phyloP scores from a whole-genome alignment of 2,797 vertebrate species.

The Sternotherus odoratus region DNA sequence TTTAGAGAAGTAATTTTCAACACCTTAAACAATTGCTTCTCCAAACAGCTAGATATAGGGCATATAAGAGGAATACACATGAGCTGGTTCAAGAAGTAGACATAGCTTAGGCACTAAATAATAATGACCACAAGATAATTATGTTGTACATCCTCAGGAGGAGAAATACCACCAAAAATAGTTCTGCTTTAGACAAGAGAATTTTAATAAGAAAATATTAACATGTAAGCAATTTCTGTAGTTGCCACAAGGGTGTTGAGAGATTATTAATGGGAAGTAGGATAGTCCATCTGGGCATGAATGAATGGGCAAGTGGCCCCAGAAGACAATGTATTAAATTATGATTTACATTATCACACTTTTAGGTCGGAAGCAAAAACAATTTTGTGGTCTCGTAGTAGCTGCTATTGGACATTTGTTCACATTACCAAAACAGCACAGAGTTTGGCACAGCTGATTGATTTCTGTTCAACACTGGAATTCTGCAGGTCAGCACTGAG shows the following conservation, averaged over 20 bases:
- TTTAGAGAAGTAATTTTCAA: neutral
- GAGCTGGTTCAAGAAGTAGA: neutral
- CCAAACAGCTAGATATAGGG: neutral
- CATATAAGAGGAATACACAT: neutral
- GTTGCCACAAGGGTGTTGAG: neutral
- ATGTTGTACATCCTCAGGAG: neutral
- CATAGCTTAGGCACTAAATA: neutral
- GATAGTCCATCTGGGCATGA: neutral
- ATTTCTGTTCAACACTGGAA: neutral
- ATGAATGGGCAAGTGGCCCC: neutral
- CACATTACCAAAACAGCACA: neutral
- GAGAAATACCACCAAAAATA: neutral
- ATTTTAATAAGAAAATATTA: neutral
- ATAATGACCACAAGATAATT: neutral
- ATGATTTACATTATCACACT: neutral
- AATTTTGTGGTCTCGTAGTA: neutral
- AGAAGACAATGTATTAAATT: neutral
- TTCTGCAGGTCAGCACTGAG: neutral
- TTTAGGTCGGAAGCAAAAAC: neutral
- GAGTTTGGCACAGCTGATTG: rapidly evolving
- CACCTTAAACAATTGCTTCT: constrained; percentile 2
- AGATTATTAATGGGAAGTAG: neutral
- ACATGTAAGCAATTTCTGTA: neutral
- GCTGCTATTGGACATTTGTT: neutral
- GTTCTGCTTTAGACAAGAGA: neutral